These are phyloP conservation scores for Emesis russula DNA, from an alignment of 2,888 invertebrate species.

Conservation along the genomic window DNA sequence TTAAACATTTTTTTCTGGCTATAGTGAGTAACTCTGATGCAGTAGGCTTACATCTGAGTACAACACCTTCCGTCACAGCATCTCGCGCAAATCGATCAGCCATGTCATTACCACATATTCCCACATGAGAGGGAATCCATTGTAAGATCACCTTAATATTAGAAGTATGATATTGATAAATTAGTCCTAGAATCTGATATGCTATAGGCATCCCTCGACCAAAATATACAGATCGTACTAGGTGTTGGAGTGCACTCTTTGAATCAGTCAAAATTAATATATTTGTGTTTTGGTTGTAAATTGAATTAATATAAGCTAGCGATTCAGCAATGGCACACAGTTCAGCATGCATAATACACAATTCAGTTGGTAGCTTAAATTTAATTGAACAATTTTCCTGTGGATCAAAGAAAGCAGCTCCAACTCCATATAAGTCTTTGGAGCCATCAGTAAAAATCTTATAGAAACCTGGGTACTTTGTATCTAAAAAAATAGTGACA, in stretches of 20 bases:
- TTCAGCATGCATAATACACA: not conserved
- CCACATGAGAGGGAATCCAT: not conserved
- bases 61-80: not conserved
- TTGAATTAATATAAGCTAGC: not conserved
- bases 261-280: not conserved
- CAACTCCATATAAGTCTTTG: not conserved
- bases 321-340: not conserved
- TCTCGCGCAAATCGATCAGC: not conserved
- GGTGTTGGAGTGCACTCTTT: not conserved
- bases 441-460: conserved; percentile 1
- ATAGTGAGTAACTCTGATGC: not conserved
- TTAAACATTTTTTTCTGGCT: not conserved
- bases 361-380: not conserved
- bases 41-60: not conserved
- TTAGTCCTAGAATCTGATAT: not conserved
- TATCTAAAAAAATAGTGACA: not conserved
- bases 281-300: not conserved
- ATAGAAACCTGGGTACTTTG: not conserved
- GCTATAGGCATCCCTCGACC: not conserved
- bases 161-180: not conserved
- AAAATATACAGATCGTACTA: not conserved
- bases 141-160: not conserved
- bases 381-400: not conserved
- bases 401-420: too few species aligned
- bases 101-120: not conserved